phyloP scores from a whole-genome alignment of 2,888 invertebrate species.

The Dusona sp. region DNA sequence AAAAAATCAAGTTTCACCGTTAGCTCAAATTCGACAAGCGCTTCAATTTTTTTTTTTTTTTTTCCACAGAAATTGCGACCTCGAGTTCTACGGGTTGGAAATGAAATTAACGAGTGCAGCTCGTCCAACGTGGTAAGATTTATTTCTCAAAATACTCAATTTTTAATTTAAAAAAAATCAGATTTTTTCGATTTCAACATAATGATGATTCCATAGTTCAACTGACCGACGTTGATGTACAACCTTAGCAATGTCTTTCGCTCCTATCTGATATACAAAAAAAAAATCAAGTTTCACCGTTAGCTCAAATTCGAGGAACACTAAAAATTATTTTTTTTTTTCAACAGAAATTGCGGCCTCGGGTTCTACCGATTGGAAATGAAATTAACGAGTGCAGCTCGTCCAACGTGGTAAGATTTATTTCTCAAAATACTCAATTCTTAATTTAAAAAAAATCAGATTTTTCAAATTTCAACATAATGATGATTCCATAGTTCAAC shows the following conservation, averaged over 20 bases:
- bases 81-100: neutral
- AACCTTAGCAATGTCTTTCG: slow-evolving; percentile 80
- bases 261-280: slow-evolving; percentile 85
- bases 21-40: neutral
- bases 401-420: neutral
- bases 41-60: neutral
- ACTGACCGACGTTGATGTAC: slow-evolving; percentile 80
- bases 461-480: neutral
- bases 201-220: slow-evolving; percentile 83
- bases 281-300: neutral
- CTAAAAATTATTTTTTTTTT: neutral
- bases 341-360: neutral
- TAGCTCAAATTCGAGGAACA: neutral
- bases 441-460: neutral
- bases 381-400: neutral
- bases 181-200: neutral
- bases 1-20: neutral
- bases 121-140: neutral
- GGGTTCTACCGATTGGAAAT: neutral
- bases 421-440: neutral
- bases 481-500: slow-evolving; percentile 84
- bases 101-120: neutral
- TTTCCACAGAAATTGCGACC: neutral
- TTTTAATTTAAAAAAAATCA: neutral
- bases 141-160: neutral